A percentile compares a stretch with the other conserved stretches of the same genome.
phyloP scores from a whole-genome alignment of 1,140 invertebrate species.

The Copidosoma floridanum region DNA sequence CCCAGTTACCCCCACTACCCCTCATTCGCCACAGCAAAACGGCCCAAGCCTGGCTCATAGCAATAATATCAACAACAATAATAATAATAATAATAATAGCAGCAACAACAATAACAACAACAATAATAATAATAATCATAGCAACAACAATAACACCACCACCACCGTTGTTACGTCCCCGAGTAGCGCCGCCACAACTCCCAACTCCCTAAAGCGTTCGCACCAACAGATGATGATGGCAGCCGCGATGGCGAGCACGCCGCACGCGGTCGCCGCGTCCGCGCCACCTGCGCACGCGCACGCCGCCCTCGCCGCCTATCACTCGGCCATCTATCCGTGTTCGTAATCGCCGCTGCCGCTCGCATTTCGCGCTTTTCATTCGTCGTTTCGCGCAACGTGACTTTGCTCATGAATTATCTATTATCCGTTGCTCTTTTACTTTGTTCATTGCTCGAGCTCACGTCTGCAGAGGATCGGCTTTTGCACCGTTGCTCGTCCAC shows the following conservation, averaged over 20 bases:
- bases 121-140: conserved; percentile 21
- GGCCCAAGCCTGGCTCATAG: not conserved
- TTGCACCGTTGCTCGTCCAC: too few species aligned
- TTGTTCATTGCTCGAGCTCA: too few species aligned
- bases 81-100: not conserved
- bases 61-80: not conserved
- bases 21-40: too few species aligned
- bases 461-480: too few species aligned
- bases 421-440: too few species aligned
- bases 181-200: conserved; percentile 59
- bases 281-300: conserved; percentile 55
- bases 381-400: too few species aligned
- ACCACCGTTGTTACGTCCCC: conserved; percentile 52
- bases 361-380: not conserved
- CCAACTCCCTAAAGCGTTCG: conserved; percentile 59
- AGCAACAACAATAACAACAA: conserved; percentile 2
- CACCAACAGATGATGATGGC: conserved; percentile 58
- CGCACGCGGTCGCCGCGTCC: conserved; percentile 53
- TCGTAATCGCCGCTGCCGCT: conserved; percentile 46
- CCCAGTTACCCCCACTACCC: conserved; percentile 27
- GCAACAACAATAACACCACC: conserved; percentile 33
- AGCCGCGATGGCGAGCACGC: conserved; percentile 56
- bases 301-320: conserved; percentile 57
- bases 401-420: too few species aligned
- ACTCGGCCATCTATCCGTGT: conserved; percentile 58